Evolutionary conservation across 2,797 vertebrate species (phyloP).

Genomic region (Cossypha dichroa): DNA sequence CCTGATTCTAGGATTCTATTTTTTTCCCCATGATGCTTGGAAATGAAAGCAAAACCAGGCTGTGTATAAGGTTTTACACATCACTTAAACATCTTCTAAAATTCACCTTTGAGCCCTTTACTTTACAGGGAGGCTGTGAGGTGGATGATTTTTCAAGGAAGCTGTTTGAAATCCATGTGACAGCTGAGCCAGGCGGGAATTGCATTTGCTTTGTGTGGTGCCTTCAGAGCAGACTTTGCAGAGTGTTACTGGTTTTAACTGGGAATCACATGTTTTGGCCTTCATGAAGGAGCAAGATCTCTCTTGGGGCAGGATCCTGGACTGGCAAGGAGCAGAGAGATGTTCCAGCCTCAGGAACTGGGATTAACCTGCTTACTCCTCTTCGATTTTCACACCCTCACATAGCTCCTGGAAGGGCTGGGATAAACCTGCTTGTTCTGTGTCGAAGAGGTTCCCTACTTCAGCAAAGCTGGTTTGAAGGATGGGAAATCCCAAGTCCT

Average conservation of each 20-base stretch:
- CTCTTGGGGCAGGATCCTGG: not conserved
- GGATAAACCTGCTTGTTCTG: not conserved
- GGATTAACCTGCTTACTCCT: not conserved
- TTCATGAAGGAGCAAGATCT: not conserved
- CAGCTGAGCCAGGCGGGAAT: not conserved
- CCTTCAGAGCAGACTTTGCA: not conserved
- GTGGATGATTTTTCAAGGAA: not conserved
- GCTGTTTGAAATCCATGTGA: not conserved
- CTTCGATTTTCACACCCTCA: not conserved
- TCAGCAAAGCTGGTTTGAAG: not conserved
- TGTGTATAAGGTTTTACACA: not conserved
- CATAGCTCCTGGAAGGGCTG: not conserved
- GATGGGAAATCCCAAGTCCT: not conserved
- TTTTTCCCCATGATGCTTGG: not conserved
- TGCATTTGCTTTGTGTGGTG: not conserved
- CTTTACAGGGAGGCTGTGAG: not conserved
- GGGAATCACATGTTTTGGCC: not conserved
- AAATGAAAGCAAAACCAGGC: not conserved
- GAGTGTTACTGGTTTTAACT: not conserved
- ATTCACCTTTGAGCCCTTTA: not conserved
- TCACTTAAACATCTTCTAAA: not conserved
- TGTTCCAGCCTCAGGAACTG: not conserved
- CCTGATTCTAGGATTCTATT: accelerated
- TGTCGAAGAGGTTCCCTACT: not conserved
- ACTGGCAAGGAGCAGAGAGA: not conserved